These are phyloP conservation scores for Cyclophora punctaria DNA, from an alignment of 2,888 invertebrate species.

Conservation along the genomic window DNA sequence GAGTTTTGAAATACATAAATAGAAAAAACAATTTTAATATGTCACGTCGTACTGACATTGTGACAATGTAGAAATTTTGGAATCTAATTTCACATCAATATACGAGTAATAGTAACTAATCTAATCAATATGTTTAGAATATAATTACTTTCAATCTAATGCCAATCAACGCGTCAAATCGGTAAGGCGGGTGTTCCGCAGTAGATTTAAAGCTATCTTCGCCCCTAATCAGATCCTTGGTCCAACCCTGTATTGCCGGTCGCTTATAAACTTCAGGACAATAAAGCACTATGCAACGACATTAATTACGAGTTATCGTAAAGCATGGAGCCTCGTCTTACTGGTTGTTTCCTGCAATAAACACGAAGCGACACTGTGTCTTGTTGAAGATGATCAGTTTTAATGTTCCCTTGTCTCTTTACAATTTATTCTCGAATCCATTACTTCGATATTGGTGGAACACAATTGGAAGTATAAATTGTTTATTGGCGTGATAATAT, in stretches of 20 bases:
- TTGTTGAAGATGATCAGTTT: conserved; percentile 6
- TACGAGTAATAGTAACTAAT: too few relatives aligned
- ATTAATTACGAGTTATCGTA: conserved; percentile 63
- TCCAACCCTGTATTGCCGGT: conserved; percentile 12
- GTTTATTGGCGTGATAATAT: too few relatives aligned
- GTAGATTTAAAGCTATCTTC: not conserved
- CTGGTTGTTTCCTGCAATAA: conserved; percentile 30
- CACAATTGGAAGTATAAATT: too few relatives aligned
- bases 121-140: too few relatives aligned
- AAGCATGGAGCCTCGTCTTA: conserved; percentile 37
- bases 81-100: too few relatives aligned
- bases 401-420: not conserved
- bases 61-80: too few relatives aligned
- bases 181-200: not conserved
- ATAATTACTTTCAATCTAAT: too few relatives aligned
- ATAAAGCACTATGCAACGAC: conserved; percentile 54
- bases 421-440: conserved; percentile 2
- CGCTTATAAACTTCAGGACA: conserved; percentile 30
- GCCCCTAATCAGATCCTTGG: conserved; percentile 2
- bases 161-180: too few relatives aligned
- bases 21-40: too few relatives aligned
- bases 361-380: conserved; percentile 24
- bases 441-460: too few relatives aligned
- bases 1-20: too few relatives aligned
- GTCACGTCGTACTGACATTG: too few relatives aligned